Percentiles rank a stretch among this genome's conserved stretches.
phyloP scores from a whole-genome alignment of 2,888 invertebrate genomes.

The Caenorhabditis sp. region DNA sequence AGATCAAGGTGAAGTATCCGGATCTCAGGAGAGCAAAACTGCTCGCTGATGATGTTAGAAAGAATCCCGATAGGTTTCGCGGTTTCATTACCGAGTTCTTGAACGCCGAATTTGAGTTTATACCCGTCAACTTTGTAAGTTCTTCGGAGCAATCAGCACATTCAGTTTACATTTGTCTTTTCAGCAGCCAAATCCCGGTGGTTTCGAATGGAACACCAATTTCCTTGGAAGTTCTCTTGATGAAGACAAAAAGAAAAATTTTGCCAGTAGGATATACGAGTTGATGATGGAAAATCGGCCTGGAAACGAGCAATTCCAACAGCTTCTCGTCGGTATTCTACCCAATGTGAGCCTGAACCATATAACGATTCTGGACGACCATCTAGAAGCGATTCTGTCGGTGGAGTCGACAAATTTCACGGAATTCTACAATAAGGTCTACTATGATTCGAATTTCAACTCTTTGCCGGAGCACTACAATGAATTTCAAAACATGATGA shows the following conservation, averaged over 20 bases:
- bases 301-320: slow-evolving; percentile 32
- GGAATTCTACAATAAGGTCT: slow-evolving; percentile 35
- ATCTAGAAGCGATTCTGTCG: slow-evolving; percentile 40
- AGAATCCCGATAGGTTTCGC: slow-evolving; percentile 24
- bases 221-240: slow-evolving; percentile 19
- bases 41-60: slow-evolving; percentile 1
- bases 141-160: no score
- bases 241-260: slow-evolving; percentile 3
- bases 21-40: slow-evolving; percentile 19
- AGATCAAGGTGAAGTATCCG: slow-evolving; percentile 22
- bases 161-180: background rate
- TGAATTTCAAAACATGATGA: slow-evolving; percentile 12
- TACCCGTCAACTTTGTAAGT: slow-evolving; percentile 18
- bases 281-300: slow-evolving; percentile 15
- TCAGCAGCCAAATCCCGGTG: slow-evolving; percentile 32
- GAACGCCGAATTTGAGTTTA: slow-evolving; percentile 20
- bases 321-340: slow-evolving; percentile 12
- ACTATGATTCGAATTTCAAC: slow-evolving; percentile 45
- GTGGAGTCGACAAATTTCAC: slow-evolving; percentile 9
- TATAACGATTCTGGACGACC: slow-evolving; percentile 28
- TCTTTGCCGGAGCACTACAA: slow-evolving; percentile 5
- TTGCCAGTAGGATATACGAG: slow-evolving; percentile 27
- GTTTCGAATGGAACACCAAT: slow-evolving; percentile 31
- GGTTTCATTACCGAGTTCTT: slow-evolving; percentile 14
- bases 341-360: background rate